Conservation (phyloP, 2,113 vertebrate genomes). For the Plecotus auritus region DNA sequence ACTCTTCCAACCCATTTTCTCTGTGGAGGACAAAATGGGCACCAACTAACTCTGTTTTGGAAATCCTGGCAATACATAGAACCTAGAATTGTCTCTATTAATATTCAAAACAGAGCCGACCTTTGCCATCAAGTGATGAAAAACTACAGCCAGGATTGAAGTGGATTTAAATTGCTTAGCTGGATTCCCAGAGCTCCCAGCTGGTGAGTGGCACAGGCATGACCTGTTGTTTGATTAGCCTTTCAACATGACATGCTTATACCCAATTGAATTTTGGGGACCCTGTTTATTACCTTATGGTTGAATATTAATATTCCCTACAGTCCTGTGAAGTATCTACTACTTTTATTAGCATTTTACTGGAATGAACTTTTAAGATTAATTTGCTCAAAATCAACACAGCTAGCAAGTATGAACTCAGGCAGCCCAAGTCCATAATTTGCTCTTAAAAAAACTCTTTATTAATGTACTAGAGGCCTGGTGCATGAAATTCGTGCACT, state of each 20-base stretch:
- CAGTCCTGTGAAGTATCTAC: neutral
- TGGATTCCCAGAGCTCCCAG: neutral
- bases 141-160: neutral
- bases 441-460: neutral
- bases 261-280: neutral
- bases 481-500: too few species aligned
- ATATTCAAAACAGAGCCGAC: neutral
- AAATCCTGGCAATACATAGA: neutral
- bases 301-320: neutral
- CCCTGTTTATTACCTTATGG: neutral
- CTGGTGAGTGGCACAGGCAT: neutral
- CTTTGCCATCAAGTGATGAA: neutral
- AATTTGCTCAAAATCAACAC: neutral
- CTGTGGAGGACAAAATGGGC: neutral
- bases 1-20: neutral
- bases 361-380: neutral
- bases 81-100: neutral
- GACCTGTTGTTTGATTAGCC: neutral
- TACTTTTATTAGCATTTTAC: neutral
- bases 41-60: neutral
- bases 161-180: neutral
- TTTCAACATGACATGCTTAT: neutral
- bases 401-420: neutral
- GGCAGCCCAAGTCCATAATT: neutral
- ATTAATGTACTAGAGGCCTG: neutral